A percentile compares a stretch with the other conserved stretches of the same genome.
Conservation (phyloP, 2,113 vertebrate species). For the Hemibagrus wyckioides region DNA sequence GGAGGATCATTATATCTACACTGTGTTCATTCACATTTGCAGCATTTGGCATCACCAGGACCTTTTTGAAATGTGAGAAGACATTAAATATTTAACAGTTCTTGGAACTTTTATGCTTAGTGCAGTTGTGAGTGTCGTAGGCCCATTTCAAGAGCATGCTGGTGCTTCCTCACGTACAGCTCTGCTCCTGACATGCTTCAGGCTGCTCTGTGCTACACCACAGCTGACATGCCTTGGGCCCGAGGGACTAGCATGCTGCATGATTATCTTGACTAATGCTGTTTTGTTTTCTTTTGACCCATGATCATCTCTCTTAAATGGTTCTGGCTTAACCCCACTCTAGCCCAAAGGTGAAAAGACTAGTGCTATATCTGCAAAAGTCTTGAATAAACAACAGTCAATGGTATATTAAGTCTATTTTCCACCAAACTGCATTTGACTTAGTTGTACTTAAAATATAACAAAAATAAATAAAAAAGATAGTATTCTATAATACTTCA, state of each 20-base stretch:
- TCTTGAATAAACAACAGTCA: slow-evolving; percentile 20
- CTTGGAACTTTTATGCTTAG: slow-evolving; percentile 53
- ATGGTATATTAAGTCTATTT: background rate
- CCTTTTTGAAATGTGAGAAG: slow-evolving; percentile 58
- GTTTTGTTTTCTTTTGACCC: slow-evolving; percentile 11
- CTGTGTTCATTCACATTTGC: slow-evolving; percentile 58
- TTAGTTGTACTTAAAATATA: background rate
- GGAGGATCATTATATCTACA: slow-evolving; percentile 13
- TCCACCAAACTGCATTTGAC: background rate
- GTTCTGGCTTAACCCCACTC: background rate
- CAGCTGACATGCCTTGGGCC: background rate
- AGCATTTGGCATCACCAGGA: slow-evolving; percentile 48
- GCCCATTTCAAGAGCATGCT: slow-evolving; percentile 28
- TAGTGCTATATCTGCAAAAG: background rate
- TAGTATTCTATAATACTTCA: background rate
- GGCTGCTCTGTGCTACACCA: slow-evolving; percentile 20
- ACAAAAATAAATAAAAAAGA: background rate
- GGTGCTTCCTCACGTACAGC: slow-evolving; percentile 3
- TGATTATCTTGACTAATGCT: background rate
- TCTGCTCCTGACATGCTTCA: slow-evolving; percentile 21
- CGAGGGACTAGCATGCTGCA: background rate
- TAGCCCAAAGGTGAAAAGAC: background rate
- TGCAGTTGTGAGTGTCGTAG: slow-evolving; percentile 35
- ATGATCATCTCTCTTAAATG: background rate
- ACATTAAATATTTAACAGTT: slow-evolving; percentile 61